Evolutionary conservation across 2,888 invertebrate species (phyloP), one percentile per base, ranked within the genome.

Genomic region (Hyposoter dolosus): DNA sequence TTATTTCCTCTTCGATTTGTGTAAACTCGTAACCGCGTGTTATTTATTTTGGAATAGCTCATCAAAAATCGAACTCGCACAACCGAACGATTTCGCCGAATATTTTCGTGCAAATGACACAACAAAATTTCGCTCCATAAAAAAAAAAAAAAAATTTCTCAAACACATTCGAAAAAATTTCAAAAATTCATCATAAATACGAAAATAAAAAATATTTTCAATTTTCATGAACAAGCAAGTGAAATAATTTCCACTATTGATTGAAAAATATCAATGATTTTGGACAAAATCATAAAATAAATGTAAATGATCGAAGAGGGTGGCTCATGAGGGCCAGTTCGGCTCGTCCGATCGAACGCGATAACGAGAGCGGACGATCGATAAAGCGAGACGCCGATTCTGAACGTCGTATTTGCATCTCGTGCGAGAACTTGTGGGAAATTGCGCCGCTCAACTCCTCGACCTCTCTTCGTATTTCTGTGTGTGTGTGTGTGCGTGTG

Each of bases 301-400:
- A 47, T 28, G 40, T 63, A 23, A 32, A 40, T 43, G 35, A 47
- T 69, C 17, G 32, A 50, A 72, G 43, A n/a, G 74, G 10, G 40
- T 40, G 56, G 35, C 65, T 84, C 65, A 72, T 76, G 53, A 10
- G 56, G 69, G 81, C 65, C 77, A 74, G 74, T 82, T n/a, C n/a
- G 68, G 71, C 84, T 78, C 69, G 65, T 40, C 45, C 50, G 85
- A 88, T 83, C 83, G 74, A 80, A 74, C 79, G 86, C 79, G 86
- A 87, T 88, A 89, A 89, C 68, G 66, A 77, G 72, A 74, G 84
- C 76, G 85, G 88, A 87, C 80, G 83, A 89, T 90, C 90, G 87
- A 90, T 90, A 77, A 77, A 68, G n/a, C n/a, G 65, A 84, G 71
- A 80, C 72, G 72, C 79, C 43, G 78, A 78, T 65, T 79, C 63